Conservation (phyloP, 2,113 vertebrate genomes). For the Macaca fascicularis region DNA sequence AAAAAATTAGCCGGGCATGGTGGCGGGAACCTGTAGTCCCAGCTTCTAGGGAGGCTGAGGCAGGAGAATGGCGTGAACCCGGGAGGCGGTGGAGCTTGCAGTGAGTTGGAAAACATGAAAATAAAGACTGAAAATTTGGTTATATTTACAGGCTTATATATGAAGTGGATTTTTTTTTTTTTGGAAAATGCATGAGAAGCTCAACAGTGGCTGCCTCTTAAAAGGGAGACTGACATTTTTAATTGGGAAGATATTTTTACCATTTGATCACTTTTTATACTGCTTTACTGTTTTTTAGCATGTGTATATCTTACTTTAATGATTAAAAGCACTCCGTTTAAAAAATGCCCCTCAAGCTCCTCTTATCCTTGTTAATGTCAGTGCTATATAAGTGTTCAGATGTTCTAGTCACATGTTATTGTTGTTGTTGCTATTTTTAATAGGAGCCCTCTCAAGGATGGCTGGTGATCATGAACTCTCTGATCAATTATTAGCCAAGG, state of each 20-base stretch:
- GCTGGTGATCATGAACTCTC: background rate
- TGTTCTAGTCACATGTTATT: background rate
- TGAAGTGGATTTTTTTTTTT: background rate
- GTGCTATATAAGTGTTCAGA: background rate
- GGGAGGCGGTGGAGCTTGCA: too few relatives aligned
- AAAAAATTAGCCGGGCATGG: too few relatives aligned
- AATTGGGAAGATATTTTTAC: background rate
- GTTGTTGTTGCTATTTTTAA: background rate
- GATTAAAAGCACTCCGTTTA: background rate
- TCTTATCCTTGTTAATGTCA: background rate
- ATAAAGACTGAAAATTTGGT: background rate
- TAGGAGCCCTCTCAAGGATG: background rate
- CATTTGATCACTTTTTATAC: background rate
- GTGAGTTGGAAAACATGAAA: background rate
- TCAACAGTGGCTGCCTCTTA: background rate
- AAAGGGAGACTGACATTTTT: background rate
- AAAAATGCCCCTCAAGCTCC: background rate
- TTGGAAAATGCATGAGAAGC: background rate
- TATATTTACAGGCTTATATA: background rate
- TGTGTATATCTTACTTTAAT: background rate
- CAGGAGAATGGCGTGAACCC: too few relatives aligned
- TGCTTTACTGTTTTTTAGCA: background rate
- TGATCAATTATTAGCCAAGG: background rate
- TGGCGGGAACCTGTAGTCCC: too few relatives aligned
- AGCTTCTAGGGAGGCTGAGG: too few relatives aligned